Evolutionary conservation across 2,797 vertebrate species (phyloP), one percentile per base, ranked within the genome.

Genomic region (Megaceryle alcyon): DNA sequence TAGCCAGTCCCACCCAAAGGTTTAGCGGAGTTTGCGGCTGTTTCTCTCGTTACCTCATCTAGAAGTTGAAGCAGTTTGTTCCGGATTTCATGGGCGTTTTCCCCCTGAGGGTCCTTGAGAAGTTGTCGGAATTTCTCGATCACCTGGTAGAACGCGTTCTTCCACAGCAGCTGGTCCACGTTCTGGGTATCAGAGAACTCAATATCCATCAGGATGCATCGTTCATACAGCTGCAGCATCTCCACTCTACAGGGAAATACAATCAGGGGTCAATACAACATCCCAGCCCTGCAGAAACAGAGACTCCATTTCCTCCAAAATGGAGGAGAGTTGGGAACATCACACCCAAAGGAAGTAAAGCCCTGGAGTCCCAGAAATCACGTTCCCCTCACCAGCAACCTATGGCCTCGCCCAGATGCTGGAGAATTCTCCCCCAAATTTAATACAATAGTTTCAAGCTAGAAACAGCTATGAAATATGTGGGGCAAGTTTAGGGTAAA

Each of bases 121-220:
- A 99, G 98, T 97, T 99, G 99, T 29, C 99, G 98, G 97, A 99
- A 99, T 82, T 98, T 98, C 96, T 99, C 99, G 35, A 99, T 99
- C 90, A 99, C 99, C 97, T 99, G 99, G 96, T 99, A 99, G 97
- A 99, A 99, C 4, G 98, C 99, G 1, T 99, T 99, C 95, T 99
- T 99, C 99, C 99, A 99, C 81, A 99, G 97, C 83, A 99, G 98
- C 97, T 99, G 99, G 97, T 99, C 99, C 97, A 99, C 98, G 4
- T 99, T 99, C 97, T 99, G 99, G 51, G 99, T 98, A 94, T 99
- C 99, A 0, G 99, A 99, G 94, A 99, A 99, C 94, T 99, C 99
- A 0, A 99, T 99, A 97, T 99, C 99, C 65, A 98, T 98, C 73
- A 99, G 98, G 96, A 99, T 98, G 96, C 99, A 99, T 57, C 98